Base-by-base conservation (phyloP, 2,113 vertebrate genomes). In the Raphicerus campestris region DNA sequence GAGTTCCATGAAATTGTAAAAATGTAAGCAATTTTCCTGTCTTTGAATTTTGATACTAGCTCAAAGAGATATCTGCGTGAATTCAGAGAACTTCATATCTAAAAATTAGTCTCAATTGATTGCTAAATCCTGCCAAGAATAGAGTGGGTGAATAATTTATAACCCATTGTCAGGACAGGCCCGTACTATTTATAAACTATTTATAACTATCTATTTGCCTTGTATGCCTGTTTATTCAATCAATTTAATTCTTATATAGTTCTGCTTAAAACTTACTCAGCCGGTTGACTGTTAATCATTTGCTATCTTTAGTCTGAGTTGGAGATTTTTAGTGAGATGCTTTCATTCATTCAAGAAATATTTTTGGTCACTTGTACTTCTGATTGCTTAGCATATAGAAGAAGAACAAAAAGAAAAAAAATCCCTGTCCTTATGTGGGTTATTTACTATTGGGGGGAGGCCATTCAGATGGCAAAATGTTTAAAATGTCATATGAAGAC, bases 91-190 rank as follows among this genome's bases (percentile, higher is more conserved):
- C 8, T 81, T 88, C 19, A 47, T 85, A 42, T 26, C 17, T 81
- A 66, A 95, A 93, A 91, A 28, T 60, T 84, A 26, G 24, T 94
- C 26, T 87, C 73, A 17, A 24, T 47, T 70, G 26, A 92, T 78
- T 92, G 45, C 30, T 87, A 78, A 89, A 77, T 66, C 47, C 49
- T 83, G 30, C 42, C 35, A 82, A 83, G 63, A 82, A 83, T 10
- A 94, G 49, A 78, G 16, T 89, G n/a, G 26, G 7, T 95, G 92
- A 87, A 89, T 94, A 92, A 96, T 96, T 92, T 83, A 83, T 78
- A 82, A 91, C 66, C 42, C n/a, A 93, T 88, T 42, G 95, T 85
- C 15, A 89, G 22, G 39, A 85, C 14, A 97, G 80, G 66, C 2
- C 82, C 51, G 93, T 91, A 82, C 55, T 66, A 1, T 87, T 89